Evolutionary conservation across 2,113 vertebrate genomes (phyloP), one percentile per base, ranked within the genome.

Genomic region (Grallaria varia): DNA sequence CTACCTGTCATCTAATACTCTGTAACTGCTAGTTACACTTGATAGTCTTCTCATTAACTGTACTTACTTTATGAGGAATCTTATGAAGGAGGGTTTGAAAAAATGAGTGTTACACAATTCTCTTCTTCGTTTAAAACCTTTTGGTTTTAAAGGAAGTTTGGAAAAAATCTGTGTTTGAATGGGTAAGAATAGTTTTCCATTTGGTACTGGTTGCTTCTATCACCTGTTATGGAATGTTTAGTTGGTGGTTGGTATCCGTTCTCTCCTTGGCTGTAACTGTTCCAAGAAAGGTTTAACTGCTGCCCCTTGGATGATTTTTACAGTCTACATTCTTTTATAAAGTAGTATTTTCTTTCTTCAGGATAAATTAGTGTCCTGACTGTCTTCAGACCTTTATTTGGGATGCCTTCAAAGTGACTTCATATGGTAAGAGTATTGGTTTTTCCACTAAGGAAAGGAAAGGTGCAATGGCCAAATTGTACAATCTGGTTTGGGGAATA

Each of bases 331-430:
- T 93, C 60, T 95, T 96, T 96, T 87, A 81, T 82, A n/a, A 68
- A 95, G 83, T 47, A 89, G 62, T 90, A 60, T 92, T 97, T 97
- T 94, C 45, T 94, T 97, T 96, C 84, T 94, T 96, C 74, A 60
- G 84, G 71, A 94, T 87, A 93, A 96, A 94, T 96, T 87, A 95
- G 40, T 87, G 75, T 44, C 53, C 62, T 94, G 74, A 91, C 79
- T 93, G 28, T 93, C 90, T 92, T 87, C 87, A 94, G 84, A 81
- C 64, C 66, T 94, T 95, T 95, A 78, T 83, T 95, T 96, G 84
- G 44, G 64, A 94, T 95, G 75, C 78, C 79, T 97, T 96, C 47
- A 87, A 85, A 90, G 77, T 97, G 95, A 97, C 90, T 93, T 97
- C 85, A 97, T 97, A 86, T 86, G 47, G 92, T 93, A 75, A 83